Evolutionary conservation across 2,113 vertebrate genomes (phyloP).

Genomic region (Tor tambroides): DNA sequence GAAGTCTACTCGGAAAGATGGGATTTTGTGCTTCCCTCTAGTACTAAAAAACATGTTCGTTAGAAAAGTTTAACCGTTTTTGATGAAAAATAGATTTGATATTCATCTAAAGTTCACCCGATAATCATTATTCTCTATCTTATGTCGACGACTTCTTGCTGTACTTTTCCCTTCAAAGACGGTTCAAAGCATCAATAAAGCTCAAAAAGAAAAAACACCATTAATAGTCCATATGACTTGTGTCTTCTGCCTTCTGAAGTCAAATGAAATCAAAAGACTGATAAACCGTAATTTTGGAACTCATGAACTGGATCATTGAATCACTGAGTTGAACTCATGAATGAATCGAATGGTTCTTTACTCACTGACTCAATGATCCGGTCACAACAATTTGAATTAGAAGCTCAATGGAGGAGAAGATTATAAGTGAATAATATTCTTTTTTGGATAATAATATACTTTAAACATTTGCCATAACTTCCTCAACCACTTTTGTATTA

Average conservation of each 20-base stretch:
- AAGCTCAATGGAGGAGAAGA: not conserved
- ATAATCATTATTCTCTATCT: not conserved
- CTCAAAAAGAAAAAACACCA: not conserved
- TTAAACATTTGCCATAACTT: too few relatives aligned
- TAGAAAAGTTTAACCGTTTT: not conserved
- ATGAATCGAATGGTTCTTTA: not conserved
- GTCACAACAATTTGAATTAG: not conserved
- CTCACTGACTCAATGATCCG: not conserved
- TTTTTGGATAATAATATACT: too few relatives aligned
- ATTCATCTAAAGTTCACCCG: not conserved
- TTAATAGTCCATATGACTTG: not conserved
- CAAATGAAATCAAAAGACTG: not conserved
- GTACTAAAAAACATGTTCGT: not conserved
- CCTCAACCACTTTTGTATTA: too few relatives aligned
- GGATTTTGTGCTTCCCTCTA: not conserved
- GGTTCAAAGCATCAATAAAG: not conserved
- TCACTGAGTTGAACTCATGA: not conserved
- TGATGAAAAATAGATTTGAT: not conserved
- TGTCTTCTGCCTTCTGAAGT: not conserved
- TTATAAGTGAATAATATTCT: not conserved
- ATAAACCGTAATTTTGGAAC: not conserved
- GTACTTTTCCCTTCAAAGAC: not conserved
- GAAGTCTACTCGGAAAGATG: constrained; percentile 41
- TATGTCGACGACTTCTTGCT: not conserved
- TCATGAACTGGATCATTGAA: not conserved